Evolutionary conservation across 1,140 invertebrate genomes (phyloP).

Genomic region (Acromyrmex charruanus): DNA sequence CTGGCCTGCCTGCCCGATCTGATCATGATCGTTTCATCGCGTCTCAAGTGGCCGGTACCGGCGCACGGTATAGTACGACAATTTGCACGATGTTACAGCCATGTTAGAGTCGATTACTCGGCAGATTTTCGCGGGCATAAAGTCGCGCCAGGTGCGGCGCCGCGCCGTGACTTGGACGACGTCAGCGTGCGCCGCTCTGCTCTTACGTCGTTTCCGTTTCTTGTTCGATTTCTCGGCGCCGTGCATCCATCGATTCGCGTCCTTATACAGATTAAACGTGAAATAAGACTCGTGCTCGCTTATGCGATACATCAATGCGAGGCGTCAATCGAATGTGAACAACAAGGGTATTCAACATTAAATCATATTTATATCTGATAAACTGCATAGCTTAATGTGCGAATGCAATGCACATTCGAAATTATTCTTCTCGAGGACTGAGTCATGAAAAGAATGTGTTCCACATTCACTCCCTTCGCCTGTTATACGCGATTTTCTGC

Average conservation of each 20-base stretch:
- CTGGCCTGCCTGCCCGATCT: conserved; percentile 61
- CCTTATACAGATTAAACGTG: not conserved
- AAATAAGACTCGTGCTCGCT: not conserved
- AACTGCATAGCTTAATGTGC: not conserved
- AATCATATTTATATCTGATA: not conserved
- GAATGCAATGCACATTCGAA: not conserved
- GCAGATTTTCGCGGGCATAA: conserved; percentile 57
- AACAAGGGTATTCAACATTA: not conserved
- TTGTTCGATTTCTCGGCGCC: conserved; percentile 26
- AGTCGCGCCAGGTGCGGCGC: conserved; percentile 48
- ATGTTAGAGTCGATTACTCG: conserved; percentile 63
- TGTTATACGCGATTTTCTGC: not conserved
- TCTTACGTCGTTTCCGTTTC: conserved; percentile 34
- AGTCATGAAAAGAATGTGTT: not conserved
- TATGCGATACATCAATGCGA: not conserved
- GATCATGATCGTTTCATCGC: conserved; percentile 66
- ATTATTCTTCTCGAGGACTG: not conserved
- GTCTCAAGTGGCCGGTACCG: conserved; percentile 34
- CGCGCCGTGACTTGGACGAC: conserved; percentile 17
- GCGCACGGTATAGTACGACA: conserved; percentile 49
- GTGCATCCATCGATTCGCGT: conserved; percentile 32
- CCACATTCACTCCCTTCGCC: not conserved
- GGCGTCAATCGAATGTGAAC: not conserved
- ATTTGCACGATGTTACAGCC: conserved; percentile 58
- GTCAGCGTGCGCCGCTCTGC: not conserved